Percentiles rank a stretch among this genome's conserved stretches.
Evolutionary conservation across 2,797 vertebrate genomes (phyloP).

Genomic region (Menidia menidia): DNA sequence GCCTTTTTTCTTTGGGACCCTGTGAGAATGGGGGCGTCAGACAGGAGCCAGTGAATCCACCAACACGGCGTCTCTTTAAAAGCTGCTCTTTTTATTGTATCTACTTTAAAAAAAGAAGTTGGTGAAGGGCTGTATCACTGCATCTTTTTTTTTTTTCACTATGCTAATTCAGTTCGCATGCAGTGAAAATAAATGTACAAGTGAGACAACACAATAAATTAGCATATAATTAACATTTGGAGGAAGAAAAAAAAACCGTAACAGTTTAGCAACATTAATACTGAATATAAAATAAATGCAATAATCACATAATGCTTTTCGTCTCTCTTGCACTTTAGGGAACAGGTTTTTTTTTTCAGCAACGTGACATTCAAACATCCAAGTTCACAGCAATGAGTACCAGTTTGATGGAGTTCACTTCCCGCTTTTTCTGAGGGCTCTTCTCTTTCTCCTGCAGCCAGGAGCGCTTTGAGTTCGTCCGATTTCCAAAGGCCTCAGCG

Average conservation of each 20-base stretch:
- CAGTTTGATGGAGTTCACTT: conserved; percentile 75
- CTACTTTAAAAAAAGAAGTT: conserved; percentile 86
- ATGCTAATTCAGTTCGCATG: conserved; percentile 90
- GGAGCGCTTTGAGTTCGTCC: conserved; percentile 69
- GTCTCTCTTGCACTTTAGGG: conserved; percentile 86
- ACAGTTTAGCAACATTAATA: conserved; percentile 99
- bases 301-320: conserved; percentile 88
- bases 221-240: conserved; percentile 99
- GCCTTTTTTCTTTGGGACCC: conserved; percentile 37
- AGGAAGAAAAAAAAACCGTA: conserved; percentile 84
- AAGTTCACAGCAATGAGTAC: conserved; percentile 87
- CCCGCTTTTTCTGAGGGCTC: conserved; percentile 66
- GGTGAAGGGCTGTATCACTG: conserved; percentile 87
- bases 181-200: conserved; percentile 92
- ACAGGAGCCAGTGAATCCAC: conserved; percentile 42
- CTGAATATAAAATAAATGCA: conserved; percentile 98
- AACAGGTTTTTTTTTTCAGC: conserved; percentile 83
- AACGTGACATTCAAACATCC: conserved; percentile 94
- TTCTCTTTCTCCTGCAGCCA: conserved; percentile 63
- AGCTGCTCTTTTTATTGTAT: conserved; percentile 92
- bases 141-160: conserved; percentile 80
- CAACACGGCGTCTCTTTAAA: conserved; percentile 78
- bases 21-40: conserved; percentile 51
- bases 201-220: conserved; percentile 99
- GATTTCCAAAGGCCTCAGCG: conserved; percentile 55